Conservation (phyloP, 2,797 vertebrate species). For the Petrocephalus schoutedeni region DNA sequence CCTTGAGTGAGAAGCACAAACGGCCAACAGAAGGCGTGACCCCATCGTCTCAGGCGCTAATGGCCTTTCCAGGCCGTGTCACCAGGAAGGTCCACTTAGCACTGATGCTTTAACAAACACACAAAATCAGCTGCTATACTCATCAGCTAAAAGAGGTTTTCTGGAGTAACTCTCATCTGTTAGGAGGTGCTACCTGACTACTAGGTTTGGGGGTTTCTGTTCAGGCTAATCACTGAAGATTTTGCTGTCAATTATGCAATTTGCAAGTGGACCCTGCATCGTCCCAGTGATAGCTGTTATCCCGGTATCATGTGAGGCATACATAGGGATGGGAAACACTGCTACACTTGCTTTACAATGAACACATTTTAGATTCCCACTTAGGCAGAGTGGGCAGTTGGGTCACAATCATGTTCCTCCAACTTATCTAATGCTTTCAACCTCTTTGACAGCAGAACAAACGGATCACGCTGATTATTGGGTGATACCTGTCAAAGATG, state of each 20-base stretch:
- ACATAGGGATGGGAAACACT: background rate
- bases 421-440: background rate
- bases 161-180: background rate
- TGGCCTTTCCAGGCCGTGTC: conserved; percentile 19
- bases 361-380: background rate
- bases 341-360: background rate
- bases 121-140: conserved; percentile 16
- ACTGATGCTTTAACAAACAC: background rate
- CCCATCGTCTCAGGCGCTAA: conserved; percentile 32
- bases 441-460: background rate
- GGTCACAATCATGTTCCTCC: background rate
- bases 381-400: background rate
- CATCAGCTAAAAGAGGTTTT: conserved; percentile 1
- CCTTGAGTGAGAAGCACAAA: conserved; percentile 14
- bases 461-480: background rate
- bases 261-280: background rate
- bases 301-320: background rate
- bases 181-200: background rate
- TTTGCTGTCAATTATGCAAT: background rate
- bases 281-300: background rate
- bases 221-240: background rate
- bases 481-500: background rate
- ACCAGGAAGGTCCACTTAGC: background rate
- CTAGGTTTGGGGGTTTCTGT: background rate
- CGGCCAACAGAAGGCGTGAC: conserved; percentile 30